These are phyloP conservation scores for Oligia latruncula DNA, from an alignment of 2,888 invertebrate species.

Conservation along the genomic window DNA sequence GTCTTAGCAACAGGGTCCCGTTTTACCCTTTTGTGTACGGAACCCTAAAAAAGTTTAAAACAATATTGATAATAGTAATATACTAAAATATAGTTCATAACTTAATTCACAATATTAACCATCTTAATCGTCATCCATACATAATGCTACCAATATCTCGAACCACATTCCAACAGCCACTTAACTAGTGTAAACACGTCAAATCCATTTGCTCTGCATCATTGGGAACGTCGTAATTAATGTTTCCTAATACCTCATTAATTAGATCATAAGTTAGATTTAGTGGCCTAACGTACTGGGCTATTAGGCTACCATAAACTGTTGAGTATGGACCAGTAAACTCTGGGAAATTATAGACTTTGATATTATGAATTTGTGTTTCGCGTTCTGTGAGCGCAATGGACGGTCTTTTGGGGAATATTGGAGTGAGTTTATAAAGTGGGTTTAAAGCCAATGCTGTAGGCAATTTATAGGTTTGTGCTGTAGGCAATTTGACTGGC, in stretches of 20 bases:
- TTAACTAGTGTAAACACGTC: conserved; percentile 44
- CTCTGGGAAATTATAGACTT: conserved; percentile 47
- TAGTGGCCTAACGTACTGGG: conserved; percentile 41
- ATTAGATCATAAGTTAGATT: conserved; percentile 61
- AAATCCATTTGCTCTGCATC: conserved; percentile 59
- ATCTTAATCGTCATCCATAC: background rate
- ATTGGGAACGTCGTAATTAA: conserved; percentile 59
- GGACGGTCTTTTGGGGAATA: conserved; percentile 36
- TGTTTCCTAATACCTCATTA: conserved; percentile 61
- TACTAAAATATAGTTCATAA: background rate
- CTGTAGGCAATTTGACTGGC: too few species aligned
- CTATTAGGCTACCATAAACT: conserved; percentile 46
- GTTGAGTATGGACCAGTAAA: conserved; percentile 11
- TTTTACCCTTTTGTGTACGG: too few species aligned
- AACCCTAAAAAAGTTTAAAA: too few species aligned
- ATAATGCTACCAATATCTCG: conserved; percentile 13
- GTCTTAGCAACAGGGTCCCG: too few species aligned
- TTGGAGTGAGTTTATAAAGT: conserved; percentile 6
- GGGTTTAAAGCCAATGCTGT: background rate
- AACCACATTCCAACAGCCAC: conserved; percentile 25
- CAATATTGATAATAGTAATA: background rate
- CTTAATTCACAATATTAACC: background rate
- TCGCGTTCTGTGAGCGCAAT: conserved; percentile 21
- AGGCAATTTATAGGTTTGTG: background rate
- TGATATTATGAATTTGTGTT: conserved; percentile 40